A percentile compares a stretch with the other conserved stretches of the same genome.
These are phyloP conservation scores for Microcebus lehilahytsara DNA, from an alignment of 2,113 vertebrate species.

Conservation along the genomic window DNA sequence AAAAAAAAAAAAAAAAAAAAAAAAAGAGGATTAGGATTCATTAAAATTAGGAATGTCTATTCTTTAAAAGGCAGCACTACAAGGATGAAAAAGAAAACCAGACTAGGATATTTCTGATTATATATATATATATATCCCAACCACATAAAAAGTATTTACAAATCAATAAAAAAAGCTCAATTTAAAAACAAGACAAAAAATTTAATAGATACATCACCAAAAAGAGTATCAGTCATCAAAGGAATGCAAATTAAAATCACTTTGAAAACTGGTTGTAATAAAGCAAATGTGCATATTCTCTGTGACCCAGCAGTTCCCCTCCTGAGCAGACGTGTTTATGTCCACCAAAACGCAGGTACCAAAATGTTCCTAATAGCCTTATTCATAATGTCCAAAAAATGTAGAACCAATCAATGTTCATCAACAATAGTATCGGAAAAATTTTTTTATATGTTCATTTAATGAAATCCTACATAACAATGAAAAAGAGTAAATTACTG, in stretches of 20 bases:
- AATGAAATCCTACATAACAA: not conserved
- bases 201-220: not conserved
- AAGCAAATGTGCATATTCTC: not conserved
- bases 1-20: too few species aligned
- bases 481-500: not conserved
- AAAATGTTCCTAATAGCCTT: not conserved
- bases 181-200: not conserved
- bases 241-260: slow-evolving; percentile 12
- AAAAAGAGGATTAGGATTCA: not conserved
- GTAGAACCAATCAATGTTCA: not conserved
- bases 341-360: not conserved
- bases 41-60: not conserved
- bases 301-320: not conserved
- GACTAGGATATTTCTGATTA: not conserved
- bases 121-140: not conserved
- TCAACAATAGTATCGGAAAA: not conserved
- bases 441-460: not conserved
- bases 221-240: not conserved
- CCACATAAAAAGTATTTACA: not conserved
- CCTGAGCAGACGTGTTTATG: not conserved
- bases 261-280: not conserved
- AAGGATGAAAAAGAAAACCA: not conserved
- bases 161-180: not conserved
- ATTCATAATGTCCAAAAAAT: not conserved
- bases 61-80: not conserved